phyloP scores from a whole-genome alignment of 2,797 vertebrate genomes.

The Lepus oiostolus region DNA sequence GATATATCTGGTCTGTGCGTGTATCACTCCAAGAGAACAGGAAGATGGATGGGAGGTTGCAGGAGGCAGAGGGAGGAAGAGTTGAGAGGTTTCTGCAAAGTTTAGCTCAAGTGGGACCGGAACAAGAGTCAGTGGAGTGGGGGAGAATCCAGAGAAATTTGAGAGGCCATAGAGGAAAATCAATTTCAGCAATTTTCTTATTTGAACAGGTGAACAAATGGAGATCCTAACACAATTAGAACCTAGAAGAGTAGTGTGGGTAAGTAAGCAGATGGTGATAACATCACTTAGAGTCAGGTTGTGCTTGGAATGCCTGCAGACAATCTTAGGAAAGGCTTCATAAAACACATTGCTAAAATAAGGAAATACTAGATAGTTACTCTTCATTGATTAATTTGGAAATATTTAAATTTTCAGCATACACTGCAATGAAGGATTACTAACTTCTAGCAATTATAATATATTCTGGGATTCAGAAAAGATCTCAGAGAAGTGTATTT shows the following conservation, averaged over 20 bases:
- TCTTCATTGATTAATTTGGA: constrained; percentile 28
- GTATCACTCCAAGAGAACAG: background rate
- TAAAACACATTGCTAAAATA: background rate
- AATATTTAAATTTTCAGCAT: constrained; percentile 57
- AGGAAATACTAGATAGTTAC: background rate
- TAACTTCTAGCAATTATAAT: background rate
- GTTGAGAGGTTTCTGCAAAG: background rate
- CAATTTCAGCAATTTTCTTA: background rate
- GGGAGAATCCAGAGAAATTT: background rate
- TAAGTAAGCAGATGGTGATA: background rate
- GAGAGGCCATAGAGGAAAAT: background rate
- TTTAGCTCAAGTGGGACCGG: fast-evolving
- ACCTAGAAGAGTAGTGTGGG: background rate
- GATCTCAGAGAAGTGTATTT: constrained; percentile 16
- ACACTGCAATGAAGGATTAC: background rate
- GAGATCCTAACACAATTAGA: background rate
- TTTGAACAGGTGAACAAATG: background rate
- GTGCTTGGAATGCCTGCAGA: background rate
- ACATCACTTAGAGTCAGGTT: background rate
- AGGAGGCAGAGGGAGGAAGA: background rate
- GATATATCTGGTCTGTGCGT: background rate
- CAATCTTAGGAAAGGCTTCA: background rate
- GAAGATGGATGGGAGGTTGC: background rate
- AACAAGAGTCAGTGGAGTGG: no score
- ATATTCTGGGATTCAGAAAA: constrained; percentile 9